phyloP scores from a whole-genome alignment of 2,797 vertebrate species.

The Halcyon smyrnensis region DNA sequence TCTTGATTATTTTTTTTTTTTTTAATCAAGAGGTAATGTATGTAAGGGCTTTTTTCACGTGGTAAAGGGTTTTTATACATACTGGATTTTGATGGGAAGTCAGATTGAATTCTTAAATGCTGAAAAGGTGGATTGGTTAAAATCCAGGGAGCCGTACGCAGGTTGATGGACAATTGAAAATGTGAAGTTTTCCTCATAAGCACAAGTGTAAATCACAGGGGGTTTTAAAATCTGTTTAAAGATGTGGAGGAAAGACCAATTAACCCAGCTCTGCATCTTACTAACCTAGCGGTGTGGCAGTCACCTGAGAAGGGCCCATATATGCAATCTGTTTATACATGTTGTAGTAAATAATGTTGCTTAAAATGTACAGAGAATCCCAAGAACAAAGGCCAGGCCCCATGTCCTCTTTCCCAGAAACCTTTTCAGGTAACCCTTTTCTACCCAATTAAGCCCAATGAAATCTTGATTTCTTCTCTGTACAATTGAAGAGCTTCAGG shows the following conservation, averaged over 20 bases:
- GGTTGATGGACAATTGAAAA: neutral
- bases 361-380: neutral
- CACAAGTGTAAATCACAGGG: neutral
- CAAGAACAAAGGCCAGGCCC: neutral
- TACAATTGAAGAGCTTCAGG: neutral
- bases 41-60: fast-evolving
- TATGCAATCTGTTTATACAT: neutral
- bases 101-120: neutral
- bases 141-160: neutral
- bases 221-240: neutral
- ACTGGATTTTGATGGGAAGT: neutral
- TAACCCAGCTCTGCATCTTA: neutral
- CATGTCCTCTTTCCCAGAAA: neutral
- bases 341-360: neutral
- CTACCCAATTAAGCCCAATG: neutral
- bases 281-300: fast-evolving
- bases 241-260: neutral
- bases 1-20: too few relatives aligned
- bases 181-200: neutral
- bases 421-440: neutral
- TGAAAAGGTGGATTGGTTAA: neutral
- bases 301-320: neutral
- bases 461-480: neutral
- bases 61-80: neutral
- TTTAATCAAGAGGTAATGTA: neutral